Conservation (phyloP, 2,797 vertebrate genomes). For the Gastrophryne carolinensis region DNA sequence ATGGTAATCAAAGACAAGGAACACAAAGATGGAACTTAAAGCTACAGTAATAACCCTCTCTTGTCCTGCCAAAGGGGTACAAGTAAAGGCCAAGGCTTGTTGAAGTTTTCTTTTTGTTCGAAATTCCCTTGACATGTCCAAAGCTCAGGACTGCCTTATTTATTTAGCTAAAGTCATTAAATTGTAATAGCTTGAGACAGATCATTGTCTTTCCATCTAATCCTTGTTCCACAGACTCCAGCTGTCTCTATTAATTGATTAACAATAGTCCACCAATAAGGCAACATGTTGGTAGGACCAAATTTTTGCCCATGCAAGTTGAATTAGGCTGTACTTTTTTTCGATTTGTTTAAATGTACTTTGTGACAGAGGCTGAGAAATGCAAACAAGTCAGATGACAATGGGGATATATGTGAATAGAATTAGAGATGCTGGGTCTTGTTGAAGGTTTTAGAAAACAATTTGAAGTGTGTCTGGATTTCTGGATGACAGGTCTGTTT, state of each 20-base stretch:
- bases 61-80: conserved; percentile 66
- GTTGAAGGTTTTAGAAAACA: conserved; percentile 22
- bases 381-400: conserved; percentile 28
- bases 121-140: conserved; percentile 81
- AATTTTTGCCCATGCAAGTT: conserved; percentile 46
- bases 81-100: conserved; percentile 70
- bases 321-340: conserved; percentile 39
- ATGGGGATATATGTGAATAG: conserved; percentile 37
- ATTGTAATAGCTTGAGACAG: conserved; percentile 75
- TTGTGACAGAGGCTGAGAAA: conserved; percentile 35
- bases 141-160: conserved; percentile 79
- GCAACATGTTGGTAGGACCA: conserved; percentile 70
- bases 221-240: conserved; percentile 68
- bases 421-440: conserved; percentile 7
- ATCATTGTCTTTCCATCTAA: conserved; percentile 63
- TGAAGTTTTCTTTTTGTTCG: conserved; percentile 70
- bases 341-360: conserved; percentile 25
- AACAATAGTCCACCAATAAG: conserved; percentile 75
- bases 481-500: not conserved
- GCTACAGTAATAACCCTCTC: conserved; percentile 84
- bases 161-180: conserved; percentile 84
- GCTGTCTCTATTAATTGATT: conserved; percentile 77
- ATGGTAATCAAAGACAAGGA: conserved; percentile 78
- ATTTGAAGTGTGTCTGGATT: conserved; percentile 41
- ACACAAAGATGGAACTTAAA: conserved; percentile 82